These are phyloP conservation scores for Dendrocincla tyrannina DNA, from an alignment of 2,797 vertebrate genomes.

Conservation along the genomic window DNA sequence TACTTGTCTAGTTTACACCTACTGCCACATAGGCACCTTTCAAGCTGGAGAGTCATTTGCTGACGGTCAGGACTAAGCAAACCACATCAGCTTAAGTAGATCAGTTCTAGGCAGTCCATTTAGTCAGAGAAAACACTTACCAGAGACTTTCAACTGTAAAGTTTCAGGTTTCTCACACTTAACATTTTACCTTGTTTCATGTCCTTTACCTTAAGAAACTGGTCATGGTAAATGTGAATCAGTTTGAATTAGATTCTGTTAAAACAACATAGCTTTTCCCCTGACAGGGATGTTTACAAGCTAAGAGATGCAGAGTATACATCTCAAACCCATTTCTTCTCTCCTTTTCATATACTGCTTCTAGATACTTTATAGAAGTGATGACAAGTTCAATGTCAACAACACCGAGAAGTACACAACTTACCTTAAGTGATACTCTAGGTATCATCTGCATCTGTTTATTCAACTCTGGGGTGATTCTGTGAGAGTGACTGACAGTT, in stretches of 20 bases:
- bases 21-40: not conserved
- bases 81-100: not conserved
- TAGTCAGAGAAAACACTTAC: not conserved
- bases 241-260: not conserved
- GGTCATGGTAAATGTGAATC: not conserved
- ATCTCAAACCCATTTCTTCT: not conserved
- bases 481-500: not conserved
- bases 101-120: not conserved
- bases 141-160: not conserved
- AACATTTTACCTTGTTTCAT: not conserved
- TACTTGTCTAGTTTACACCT: not conserved
- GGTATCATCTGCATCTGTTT: not conserved
- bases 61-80: not conserved
- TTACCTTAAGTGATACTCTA: not conserved
- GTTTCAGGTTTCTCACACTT: not conserved
- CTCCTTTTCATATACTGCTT: not conserved
- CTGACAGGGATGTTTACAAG: not conserved
- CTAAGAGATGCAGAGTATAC: not conserved
- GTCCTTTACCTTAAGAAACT: not conserved
- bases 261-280: not conserved
- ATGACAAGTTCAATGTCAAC: not conserved
- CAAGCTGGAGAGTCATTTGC: not conserved
- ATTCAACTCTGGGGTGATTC: not conserved
- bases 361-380: not conserved
- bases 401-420: not conserved